phyloP scores from a whole-genome alignment of 2,113 vertebrate genomes.

The Myotis lucifugus region DNA sequence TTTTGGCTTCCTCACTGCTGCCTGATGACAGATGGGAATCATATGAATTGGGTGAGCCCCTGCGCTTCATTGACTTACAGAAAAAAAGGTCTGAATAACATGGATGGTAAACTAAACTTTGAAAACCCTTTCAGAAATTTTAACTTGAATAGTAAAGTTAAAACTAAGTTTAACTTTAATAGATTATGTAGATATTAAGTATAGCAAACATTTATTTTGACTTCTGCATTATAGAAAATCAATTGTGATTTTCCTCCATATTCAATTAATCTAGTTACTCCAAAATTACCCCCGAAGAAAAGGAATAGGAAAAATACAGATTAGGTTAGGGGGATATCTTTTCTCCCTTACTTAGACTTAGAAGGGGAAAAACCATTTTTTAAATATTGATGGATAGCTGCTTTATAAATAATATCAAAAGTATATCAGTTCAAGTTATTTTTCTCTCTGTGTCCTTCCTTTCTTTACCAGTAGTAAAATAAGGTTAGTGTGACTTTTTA shows the following conservation, averaged over 20 bases:
- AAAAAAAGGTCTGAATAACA: neutral
- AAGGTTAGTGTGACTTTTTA: slow-evolving; percentile 42
- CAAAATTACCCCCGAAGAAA: neutral
- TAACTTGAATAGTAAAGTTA: neutral
- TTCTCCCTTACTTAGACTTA: slow-evolving; percentile 1
- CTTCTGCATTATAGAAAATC: slow-evolving; percentile 38
- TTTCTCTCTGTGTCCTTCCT: neutral
- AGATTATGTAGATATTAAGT: neutral
- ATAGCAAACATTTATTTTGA: slow-evolving; percentile 6
- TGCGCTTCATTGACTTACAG: slow-evolving; percentile 47
- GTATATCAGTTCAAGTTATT: neutral
- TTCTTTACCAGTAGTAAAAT: neutral
- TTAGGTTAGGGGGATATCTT: neutral
- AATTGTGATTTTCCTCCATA: neutral
- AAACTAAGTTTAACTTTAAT: neutral
- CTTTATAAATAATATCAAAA: neutral
- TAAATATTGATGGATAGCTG: neutral
- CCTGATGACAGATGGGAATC: slow-evolving; percentile 70
- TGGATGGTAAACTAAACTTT: slow-evolving; percentile 36
- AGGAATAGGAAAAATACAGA: neutral
- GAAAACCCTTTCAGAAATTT: slow-evolving; percentile 6
- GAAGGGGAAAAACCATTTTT: neutral
- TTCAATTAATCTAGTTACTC: neutral
- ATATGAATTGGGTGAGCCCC: neutral
- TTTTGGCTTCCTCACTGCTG: slow-evolving; percentile 38